Conservation (phyloP, 2,888 invertebrate species). For the Philhelius pedissequus region DNA sequence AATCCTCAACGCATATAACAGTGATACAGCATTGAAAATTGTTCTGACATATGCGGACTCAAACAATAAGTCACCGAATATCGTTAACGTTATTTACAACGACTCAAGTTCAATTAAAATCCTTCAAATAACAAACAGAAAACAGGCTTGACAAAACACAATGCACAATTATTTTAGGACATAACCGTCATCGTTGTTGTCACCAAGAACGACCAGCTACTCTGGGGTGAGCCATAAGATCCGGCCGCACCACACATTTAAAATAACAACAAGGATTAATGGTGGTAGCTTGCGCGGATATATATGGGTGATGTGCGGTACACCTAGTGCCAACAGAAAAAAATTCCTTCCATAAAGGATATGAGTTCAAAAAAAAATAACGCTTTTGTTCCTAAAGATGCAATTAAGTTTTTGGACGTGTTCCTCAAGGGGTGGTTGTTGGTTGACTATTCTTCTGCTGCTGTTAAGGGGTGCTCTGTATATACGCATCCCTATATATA, state of each 20-base stretch:
- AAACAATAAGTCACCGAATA: constrained; percentile 41
- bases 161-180: constrained; percentile 56
- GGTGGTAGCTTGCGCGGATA: constrained; percentile 18
- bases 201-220: constrained; percentile 40
- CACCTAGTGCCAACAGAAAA: constrained; percentile 2
- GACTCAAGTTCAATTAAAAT: constrained; percentile 67
- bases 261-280: constrained; percentile 66
- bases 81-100: constrained; percentile 38
- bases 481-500: neutral
- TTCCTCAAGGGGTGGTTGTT: constrained; percentile 27
- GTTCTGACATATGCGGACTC: constrained; percentile 37
- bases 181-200: constrained; percentile 55
- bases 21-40: constrained; percentile 4
- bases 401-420: constrained; percentile 58
- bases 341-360: constrained; percentile 47
- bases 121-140: constrained; percentile 50
- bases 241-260: constrained; percentile 63
- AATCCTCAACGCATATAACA: constrained; percentile 9
- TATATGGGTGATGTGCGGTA: constrained; percentile 29
- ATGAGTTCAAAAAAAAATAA: constrained; percentile 13
- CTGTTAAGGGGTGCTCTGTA: constrained; percentile 2
- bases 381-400: constrained; percentile 60
- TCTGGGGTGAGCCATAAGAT: constrained; percentile 67
- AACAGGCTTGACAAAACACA: constrained; percentile 41
- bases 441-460: neutral